These are phyloP conservation scores for Hippoglossus hippoglossus DNA, from an alignment of 2,797 vertebrate species.

Conservation along the genomic window DNA sequence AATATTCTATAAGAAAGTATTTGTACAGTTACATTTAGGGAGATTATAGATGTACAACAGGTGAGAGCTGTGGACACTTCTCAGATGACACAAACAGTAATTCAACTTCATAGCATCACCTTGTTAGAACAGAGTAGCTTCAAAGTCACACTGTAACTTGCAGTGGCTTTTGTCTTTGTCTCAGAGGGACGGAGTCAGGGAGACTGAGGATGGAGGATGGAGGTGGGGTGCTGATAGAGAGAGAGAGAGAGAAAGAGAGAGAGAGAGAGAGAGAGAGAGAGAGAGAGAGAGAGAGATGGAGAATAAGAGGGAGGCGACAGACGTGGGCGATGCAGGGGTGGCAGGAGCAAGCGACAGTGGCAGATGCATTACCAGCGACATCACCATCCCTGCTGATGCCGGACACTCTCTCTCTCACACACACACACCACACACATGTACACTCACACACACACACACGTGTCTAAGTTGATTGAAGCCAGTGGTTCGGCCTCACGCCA, in stretches of 20 bases:
- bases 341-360: constrained; percentile 61
- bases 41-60: background rate
- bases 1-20: background rate
- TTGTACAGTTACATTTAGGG: constrained; percentile 6
- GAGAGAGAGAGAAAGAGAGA: constrained; percentile 17
- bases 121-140: constrained; percentile 5
- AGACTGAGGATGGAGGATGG: constrained; percentile 16
- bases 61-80: background rate
- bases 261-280: constrained; percentile 3
- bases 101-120: background rate
- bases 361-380: constrained; percentile 80
- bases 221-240: constrained; percentile 28
- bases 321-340: constrained; percentile 69
- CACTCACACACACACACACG: constrained; percentile 11
- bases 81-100: background rate
- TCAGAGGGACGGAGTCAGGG: constrained; percentile 39
- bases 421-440: constrained; percentile 17
- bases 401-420: constrained; percentile 33
- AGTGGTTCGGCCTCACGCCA: constrained; percentile 68
- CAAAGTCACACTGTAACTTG: constrained; percentile 44
- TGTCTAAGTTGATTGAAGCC: constrained; percentile 73
- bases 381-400: constrained; percentile 73
- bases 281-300: constrained; percentile 70
- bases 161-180: constrained; percentile 63
- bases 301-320: constrained; percentile 68